Evolutionary conservation across 2,888 invertebrate species (phyloP).

Genomic region (Ligdia adustata): DNA sequence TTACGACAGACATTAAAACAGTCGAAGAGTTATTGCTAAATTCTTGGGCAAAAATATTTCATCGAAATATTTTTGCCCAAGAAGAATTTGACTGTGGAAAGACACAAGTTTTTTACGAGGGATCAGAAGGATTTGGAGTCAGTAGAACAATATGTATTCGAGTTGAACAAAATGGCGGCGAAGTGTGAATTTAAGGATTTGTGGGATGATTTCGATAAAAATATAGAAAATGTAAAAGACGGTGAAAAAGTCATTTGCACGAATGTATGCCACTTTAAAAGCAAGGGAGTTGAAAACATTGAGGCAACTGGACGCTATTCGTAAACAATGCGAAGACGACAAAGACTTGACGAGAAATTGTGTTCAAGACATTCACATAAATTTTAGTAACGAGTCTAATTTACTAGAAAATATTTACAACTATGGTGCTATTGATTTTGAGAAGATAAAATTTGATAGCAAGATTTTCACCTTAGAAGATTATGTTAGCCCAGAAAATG

Average conservation of each 20-base stretch:
- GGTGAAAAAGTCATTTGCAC: conserved; percentile 72
- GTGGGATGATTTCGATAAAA: too few relatives aligned
- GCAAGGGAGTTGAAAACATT: conserved; percentile 84
- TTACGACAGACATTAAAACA: too few relatives aligned
- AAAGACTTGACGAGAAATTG: conserved; percentile 68
- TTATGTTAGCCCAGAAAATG: conserved; percentile 83
- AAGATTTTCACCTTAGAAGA: conserved; percentile 83
- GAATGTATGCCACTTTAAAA: conserved; percentile 75
- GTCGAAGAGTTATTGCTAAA: too few relatives aligned
- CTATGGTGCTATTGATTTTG: conserved; percentile 84
- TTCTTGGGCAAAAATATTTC: too few relatives aligned
- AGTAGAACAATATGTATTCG: too few relatives aligned
- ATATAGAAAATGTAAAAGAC: too few relatives aligned
- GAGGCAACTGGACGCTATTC: conserved; percentile 83
- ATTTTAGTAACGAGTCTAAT: conserved; percentile 78
- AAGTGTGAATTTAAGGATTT: too few relatives aligned
- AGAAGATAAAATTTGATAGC: conserved; percentile 82
- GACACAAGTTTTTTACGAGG: too few relatives aligned
- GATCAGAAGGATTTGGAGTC: too few relatives aligned
- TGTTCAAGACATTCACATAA: conserved; percentile 73
- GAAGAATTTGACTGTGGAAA: too few relatives aligned
- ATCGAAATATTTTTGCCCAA: too few relatives aligned
- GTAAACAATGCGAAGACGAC: conserved; percentile 78
- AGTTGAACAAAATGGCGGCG: too few relatives aligned
- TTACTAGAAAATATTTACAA: conserved; percentile 81